Evolutionary conservation across 53 echinoderm and acorn worm genomes (phyloP).

Genomic region (Antedon mediterranea): DNA sequence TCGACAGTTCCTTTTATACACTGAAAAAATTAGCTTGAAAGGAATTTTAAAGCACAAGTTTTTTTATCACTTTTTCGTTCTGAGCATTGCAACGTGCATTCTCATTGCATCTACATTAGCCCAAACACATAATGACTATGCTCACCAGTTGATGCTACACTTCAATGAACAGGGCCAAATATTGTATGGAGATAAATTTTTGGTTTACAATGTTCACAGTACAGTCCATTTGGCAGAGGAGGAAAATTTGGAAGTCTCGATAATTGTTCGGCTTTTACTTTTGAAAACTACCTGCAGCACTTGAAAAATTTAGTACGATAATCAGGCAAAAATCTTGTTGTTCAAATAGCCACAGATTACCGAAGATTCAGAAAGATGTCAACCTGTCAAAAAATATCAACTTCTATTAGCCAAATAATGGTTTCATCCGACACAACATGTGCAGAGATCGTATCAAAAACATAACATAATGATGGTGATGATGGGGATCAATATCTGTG

Average conservation of each 20-base stretch:
- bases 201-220: conserved; percentile 58
- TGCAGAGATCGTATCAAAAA: too few relatives aligned
- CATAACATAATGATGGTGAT: too few relatives aligned
- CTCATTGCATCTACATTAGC: not conserved
- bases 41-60: not conserved
- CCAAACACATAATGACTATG: not conserved
- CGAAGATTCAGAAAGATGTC: too few relatives aligned
- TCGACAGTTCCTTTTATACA: conserved; percentile 41
- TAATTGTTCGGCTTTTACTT: conserved; percentile 3
- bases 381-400: too few relatives aligned
- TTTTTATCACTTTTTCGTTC: conserved; percentile 1
- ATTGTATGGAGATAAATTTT: conserved; percentile 46
- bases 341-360: not conserved
- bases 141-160: conserved; percentile 23
- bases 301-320: conserved; percentile 2
- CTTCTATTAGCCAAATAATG: conserved; percentile 32
- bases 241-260: conserved; percentile 1
- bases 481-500: too few relatives aligned
- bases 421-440: conserved; percentile 32
- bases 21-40: conserved; percentile 25
- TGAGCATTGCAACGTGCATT: conserved; percentile 11
- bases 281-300: conserved; percentile 13
- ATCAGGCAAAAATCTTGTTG: not conserved
- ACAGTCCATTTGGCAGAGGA: conserved; percentile 59
- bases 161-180: conserved; percentile 33